Base-by-base conservation (phyloP, 92 coral and sea anemone species). In the Pocillopora meandrina region DNA sequence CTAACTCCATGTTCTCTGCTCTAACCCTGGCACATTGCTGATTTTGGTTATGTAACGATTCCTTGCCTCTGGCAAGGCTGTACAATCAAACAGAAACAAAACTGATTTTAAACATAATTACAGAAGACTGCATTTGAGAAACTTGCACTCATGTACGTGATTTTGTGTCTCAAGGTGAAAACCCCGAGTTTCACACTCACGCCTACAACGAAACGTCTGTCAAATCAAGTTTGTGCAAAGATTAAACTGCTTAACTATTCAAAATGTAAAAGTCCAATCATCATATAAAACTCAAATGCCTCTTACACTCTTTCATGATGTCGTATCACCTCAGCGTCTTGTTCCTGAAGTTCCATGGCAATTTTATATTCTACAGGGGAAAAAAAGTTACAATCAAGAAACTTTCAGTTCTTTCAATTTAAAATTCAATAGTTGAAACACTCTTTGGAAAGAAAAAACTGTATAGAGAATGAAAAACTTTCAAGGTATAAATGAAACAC, bases 1-100 rank as follows among this genome's bases (percentile, higher is more conserved):
- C 99, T 75, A 96, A 85, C 64, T 91, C 95, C 69, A 82, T 60
- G 67, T 96, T 96, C 77, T 96, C 98, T 5, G 91, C 80, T 87
- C 90, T 91, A 57, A 96, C 83, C 66, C 90, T 90, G 21, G 94
- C 88, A 74, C 99, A 96, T 56, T 94, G 93, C 6, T 86, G 89
- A 72, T 91, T 96, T 83, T 95, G 92, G 20, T 56, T 76, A 15
- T 91, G 84, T 19, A 96, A 75, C 52, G 84, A 61, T 79, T 92
- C 95, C 74, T 95, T 91, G 2, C 89, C 89, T 66, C 88, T 84
- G 20, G 77, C 72, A 26, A 96, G 85, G 65, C 99, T 96, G 79
- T 17, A 66, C 55, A 17, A 21, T 58, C 0, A 77, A 72, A 72
- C 52, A 78, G 9, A 61, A 5, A 75, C 21, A 17, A 61, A 5